Base-by-base conservation (phyloP, 2,113 vertebrate species). In the Psammodynastes pulverulentus region DNA sequence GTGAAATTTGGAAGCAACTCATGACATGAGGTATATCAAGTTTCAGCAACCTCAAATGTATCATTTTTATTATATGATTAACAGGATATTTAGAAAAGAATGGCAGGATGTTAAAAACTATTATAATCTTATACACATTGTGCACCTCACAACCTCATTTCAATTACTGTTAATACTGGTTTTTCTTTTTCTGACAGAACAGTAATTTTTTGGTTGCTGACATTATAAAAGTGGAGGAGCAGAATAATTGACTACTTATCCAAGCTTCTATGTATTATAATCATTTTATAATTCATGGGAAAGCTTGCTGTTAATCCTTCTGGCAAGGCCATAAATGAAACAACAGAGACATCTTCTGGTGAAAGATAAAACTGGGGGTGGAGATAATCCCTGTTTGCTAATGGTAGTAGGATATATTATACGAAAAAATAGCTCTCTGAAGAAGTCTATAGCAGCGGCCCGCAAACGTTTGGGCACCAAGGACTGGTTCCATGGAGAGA, bases 291-390 rank as follows among this genome's bases (percentile, higher is more conserved):
- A 87, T n/a, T 56, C 53, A 56, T 56, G 43, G 51, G 72, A 87
- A 85, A 92, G 21, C 29, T 84, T 39, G n/a, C 21, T 13, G 9
- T n/a, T 54, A 51, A 26, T 10, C 8, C 5, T 72, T 89, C 43
- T 86, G 88, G 45, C 53, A 51, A 23, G 49, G 56, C 23, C 62
- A 51, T 87, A 84, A 86, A 2, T 39, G 90, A 92, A 91, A 91
- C 94, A 51, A 87, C 0, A 84, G 90, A 92, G 94, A 92, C 94
- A 56, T 87, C 96, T 91, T 90, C 92, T 86, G 95, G 94, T 72
- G 39, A 89, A 67, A 84, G 34, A 91, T 52, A 91, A 94, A 93
- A 94, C 17, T 90, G 9, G 84, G 86, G 29, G 2, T 7, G 29
- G 15, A 23, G 15, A 56, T 43, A 21, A n/a, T 21, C 56, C 15